Evolutionary conservation across 1,140 invertebrate genomes (phyloP), one percentile per base, ranked within the genome.

Genomic region (Dendrolimus punctatus): DNA sequence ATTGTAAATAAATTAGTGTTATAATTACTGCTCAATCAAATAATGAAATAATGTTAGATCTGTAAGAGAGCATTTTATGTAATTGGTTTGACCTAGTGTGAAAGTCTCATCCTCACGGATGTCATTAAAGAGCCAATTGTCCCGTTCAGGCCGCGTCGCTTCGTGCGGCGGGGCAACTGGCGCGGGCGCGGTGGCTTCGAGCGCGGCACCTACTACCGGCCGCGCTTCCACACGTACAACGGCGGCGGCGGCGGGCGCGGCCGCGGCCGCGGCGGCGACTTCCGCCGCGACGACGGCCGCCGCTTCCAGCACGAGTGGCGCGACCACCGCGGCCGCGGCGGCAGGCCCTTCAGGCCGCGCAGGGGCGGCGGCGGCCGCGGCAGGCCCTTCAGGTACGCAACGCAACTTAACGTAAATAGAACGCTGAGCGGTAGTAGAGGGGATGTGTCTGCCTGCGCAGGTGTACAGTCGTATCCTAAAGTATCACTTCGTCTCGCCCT

Each of bases 121-220:
- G 23, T 23, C 3, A 23, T 23, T 23, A 23, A 23, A 23, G 23
- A 23, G 3, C 23, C 23, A 23, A 23, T 23, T 3, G 23, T 44
- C 8, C 39, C 9, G 40, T 43, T 8, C 40, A 82, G 80, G 54
- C 73, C 70, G 64, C 73, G 84, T 5, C 83, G 83, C 45, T 59
- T 65, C 53, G 73, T 72, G 40, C 76, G 88, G 2, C 79, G 89
- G 10, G 89, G 89, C 45, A 86, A 85, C 58, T 90, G 89, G 80
- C 80, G 89, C 54, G 88, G 88, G 0, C 89, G 78, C 64, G 88
- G 79, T 68, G 89, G 90, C 55, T 92, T 91, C 60, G 92, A 93
- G 64, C 88, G 92, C 8, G 92, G 92, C 44, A 94, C 92, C 0
- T 94, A 94, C 68, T 94, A 94, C 76, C 91, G 92, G 60, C 92